Percentiles rank a stretch among this genome's conserved stretches.
Conservation (phyloP, 2,888 invertebrate species). For the Agrotis ipsilon region DNA sequence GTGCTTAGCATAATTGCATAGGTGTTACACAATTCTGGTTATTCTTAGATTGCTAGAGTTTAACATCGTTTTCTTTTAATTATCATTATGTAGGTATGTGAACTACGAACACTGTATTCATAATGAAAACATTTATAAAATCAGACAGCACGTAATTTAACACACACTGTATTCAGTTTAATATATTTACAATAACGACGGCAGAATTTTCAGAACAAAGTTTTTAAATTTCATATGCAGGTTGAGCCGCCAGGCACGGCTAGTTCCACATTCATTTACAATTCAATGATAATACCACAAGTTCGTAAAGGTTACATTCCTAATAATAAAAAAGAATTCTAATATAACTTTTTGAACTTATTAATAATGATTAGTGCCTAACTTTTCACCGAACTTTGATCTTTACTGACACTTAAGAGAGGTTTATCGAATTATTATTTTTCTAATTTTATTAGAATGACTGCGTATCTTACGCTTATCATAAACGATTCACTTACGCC, state of each 20-base stretch:
- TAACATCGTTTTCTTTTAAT: no score
- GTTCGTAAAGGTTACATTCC: slow-evolving; percentile 6
- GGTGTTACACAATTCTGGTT: background rate
- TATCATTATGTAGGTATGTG: no score
- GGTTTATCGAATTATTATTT: slow-evolving; percentile 44
- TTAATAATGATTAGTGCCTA: slow-evolving; percentile 46
- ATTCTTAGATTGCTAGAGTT: no score
- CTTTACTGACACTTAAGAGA: slow-evolving; percentile 37
- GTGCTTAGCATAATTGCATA: no score
- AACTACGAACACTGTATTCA: background rate
- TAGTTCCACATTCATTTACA: background rate
- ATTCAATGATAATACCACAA: slow-evolving; percentile 26
- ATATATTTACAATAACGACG: no score
- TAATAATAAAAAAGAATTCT: slow-evolving; percentile 20
- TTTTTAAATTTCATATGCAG: background rate
- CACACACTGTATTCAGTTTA: no score
- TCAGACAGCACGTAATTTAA: no score
- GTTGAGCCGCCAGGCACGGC: background rate
- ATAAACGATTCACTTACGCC: background rate
- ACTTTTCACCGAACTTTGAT: slow-evolving; percentile 38
- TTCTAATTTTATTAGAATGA: slow-evolving; percentile 44
- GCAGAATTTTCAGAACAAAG: no score
- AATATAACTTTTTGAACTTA: slow-evolving; percentile 46
- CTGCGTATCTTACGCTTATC: slow-evolving; percentile 5
- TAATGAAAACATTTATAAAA: background rate